Percentiles rank a stretch among this genome's conserved stretches.
These are phyloP conservation scores for Paralichthys olivaceus DNA, from an alignment of 2,113 vertebrate genomes.

Conservation along the genomic window DNA sequence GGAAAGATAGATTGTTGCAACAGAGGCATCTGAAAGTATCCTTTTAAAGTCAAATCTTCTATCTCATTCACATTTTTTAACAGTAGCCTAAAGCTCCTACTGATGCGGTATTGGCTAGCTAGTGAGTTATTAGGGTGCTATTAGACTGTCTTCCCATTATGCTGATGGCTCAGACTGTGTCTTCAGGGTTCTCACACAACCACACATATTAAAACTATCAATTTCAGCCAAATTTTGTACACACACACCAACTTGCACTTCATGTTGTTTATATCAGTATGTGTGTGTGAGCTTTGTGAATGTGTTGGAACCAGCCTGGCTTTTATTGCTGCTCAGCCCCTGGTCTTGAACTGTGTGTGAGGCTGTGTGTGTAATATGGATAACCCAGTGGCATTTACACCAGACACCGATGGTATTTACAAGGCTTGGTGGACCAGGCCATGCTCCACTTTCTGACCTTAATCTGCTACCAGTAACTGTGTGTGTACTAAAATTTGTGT, in stretches of 20 bases:
- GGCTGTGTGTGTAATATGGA: conserved; percentile 53
- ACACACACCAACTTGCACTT: conserved; percentile 20
- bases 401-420: conserved; percentile 78
- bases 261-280: conserved; percentile 37
- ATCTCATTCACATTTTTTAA: conserved; percentile 62
- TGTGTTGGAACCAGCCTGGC: conserved; percentile 15
- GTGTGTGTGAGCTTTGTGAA: conserved; percentile 19
- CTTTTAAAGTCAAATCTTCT: conserved; percentile 55
- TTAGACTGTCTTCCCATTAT: conserved; percentile 62
- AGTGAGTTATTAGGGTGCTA: conserved; percentile 69
- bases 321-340: conserved; percentile 43
- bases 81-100: conserved; percentile 56
- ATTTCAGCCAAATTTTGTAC: conserved; percentile 57
- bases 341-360: conserved; percentile 32
- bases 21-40: conserved; percentile 53
- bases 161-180: conserved; percentile 58
- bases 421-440: conserved; percentile 49
- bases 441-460: conserved; percentile 76
- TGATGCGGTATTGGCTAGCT: conserved; percentile 52
- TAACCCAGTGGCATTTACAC: conserved; percentile 76
- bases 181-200: conserved; percentile 56
- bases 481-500: conserved; percentile 15
- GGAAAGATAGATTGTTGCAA: conserved; percentile 49
- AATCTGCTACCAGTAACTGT: conserved; percentile 58
- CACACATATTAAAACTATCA: conserved; percentile 73